Percentiles rank a stretch among this genome's conserved stretches.
Evolutionary conservation across 1,140 invertebrate genomes (phyloP).

Genomic region (Drosophila ananassae): DNA sequence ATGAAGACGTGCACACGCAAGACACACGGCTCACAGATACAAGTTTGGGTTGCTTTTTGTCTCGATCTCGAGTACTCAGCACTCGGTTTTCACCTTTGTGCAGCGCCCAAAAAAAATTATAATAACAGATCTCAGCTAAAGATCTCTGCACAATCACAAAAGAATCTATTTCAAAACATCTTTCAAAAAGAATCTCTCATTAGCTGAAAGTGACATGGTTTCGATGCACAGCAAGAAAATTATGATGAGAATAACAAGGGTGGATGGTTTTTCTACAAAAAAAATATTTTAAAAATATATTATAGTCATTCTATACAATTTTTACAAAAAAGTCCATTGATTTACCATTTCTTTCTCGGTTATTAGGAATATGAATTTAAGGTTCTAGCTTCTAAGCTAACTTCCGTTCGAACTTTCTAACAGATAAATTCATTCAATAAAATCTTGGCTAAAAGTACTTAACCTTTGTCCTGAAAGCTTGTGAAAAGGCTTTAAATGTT

Average conservation of each 20-base stretch:
- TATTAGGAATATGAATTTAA: too few species aligned
- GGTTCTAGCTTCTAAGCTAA: too few species aligned
- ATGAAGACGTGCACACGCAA: slow-evolving; percentile 47
- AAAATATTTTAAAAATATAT: too few species aligned
- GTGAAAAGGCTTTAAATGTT: too few species aligned
- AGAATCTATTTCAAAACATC: slow-evolving; percentile 40
- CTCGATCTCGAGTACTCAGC: slow-evolving; percentile 51
- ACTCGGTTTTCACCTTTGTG: slow-evolving; percentile 71
- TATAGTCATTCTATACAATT: too few species aligned
- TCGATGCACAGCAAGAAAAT: slow-evolving; percentile 17
- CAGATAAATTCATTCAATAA: too few species aligned
- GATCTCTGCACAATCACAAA: slow-evolving; percentile 3
- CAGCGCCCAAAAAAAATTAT: slow-evolving; percentile 30
- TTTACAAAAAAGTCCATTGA: too few species aligned
- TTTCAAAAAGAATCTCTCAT: slow-evolving; percentile 25
- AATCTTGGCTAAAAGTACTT: too few species aligned
- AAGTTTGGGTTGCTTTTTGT: slow-evolving; percentile 34
- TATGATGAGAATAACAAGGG: neutral
- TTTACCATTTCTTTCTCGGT: too few species aligned
- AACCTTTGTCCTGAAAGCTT: too few species aligned
- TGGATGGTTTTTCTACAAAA: neutral
- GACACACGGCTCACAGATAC: slow-evolving; percentile 32
- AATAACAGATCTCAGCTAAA: neutral
- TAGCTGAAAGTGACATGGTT: slow-evolving; percentile 41
- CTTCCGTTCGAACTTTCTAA: too few species aligned